Evolutionary conservation across 2,888 invertebrate genomes (phyloP), one percentile per base, ranked within the genome.

Genomic region (Rotaria socialis): DNA sequence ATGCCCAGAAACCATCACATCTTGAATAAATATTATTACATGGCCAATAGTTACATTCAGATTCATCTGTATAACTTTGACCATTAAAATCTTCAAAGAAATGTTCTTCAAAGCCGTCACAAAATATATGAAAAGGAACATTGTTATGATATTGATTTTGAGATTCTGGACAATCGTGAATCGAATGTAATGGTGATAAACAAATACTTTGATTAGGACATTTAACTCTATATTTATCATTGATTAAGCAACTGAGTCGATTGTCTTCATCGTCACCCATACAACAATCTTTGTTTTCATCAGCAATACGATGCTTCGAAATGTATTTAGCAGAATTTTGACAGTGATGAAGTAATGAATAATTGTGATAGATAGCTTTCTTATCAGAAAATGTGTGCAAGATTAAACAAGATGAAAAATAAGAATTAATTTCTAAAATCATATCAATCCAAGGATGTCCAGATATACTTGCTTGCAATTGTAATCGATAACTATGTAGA

Each of bases 401-500:
- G 35, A 27, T 67, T 67, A 35, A 67, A 41, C 67, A 67, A 16
- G 67, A 67, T 41, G 67, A 67, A 67, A 67, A 67, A 67, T 67
- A 4, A 16, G 19, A 27, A 67, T 67, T 41, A 16, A 67, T 35
- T 67, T 67, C 67, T 27, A 67, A 35, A 7, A 67, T 67, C 19
- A 67, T 19, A 67, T 67, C 67, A 67, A 67, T 67, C 67, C 67
- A 67, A 35, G 67, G 67, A 67, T 67, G 16, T 19, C 67, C 67
- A 19, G 35, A 67, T 6, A 67, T 67, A 67, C 1, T 35, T 35
- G 19, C 35, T 19, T 67, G 6, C 0, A 67, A 19, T 5, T 35
- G 16, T 7, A 67, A 35, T 27, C 35, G 7, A 41, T 67, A 5
- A 4, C 16, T 41, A 19, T 35, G 19, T 35, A 67, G 16, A 67